phyloP scores from a whole-genome alignment of 2,113 vertebrate species.

The Salvelinus fontinalis region DNA sequence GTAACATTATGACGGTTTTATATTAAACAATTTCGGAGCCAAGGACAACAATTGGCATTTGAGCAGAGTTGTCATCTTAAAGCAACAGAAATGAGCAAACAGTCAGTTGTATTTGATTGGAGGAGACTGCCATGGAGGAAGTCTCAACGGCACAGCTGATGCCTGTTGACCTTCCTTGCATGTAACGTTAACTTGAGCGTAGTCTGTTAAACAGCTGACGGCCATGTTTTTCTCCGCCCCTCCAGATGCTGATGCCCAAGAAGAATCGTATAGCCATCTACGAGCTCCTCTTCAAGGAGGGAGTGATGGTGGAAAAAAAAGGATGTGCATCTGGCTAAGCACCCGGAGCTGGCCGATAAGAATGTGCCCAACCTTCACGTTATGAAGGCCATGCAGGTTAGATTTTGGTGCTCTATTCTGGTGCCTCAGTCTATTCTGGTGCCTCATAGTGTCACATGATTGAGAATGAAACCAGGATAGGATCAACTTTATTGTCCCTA shows the following conservation, averaged over 20 bases:
- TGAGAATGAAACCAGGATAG: no score
- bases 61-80: no score
- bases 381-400: conserved; percentile 99
- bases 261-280: conserved; percentile 87
- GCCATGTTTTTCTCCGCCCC: not conserved
- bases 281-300: conserved; percentile 87
- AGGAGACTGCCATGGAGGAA: no score
- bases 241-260: conserved; percentile 99
- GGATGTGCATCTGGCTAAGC: conserved; percentile 94
- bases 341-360: conserved; percentile 94
- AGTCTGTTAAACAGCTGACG: not conserved
- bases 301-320: conserved; percentile 99
- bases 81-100: no score
- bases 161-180: not conserved
- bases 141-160: no score
- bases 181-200: not conserved
- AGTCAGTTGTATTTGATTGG: no score
- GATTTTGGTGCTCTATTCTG: not conserved
- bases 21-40: no score
- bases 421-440: no score
- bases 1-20: no score
- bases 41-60: no score
- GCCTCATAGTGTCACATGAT: no score
- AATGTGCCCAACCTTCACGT: conserved; percentile 98
- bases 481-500: no score